Conservation (phyloP, 2,888 invertebrate species). For the Andrena chrysosceles region DNA sequence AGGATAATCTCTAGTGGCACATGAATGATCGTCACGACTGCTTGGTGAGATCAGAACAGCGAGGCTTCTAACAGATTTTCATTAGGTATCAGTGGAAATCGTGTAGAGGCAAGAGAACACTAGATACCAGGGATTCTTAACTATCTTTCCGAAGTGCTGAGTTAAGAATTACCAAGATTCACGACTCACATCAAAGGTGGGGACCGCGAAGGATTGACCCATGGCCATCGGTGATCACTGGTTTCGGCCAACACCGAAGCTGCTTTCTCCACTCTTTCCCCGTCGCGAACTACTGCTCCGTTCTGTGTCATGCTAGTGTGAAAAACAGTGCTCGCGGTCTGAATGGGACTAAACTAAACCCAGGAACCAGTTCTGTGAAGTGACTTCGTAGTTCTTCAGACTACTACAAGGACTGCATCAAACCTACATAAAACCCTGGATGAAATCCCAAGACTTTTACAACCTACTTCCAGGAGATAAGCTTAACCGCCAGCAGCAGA, state of each 20-base stretch:
- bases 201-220: no score
- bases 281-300: not conserved
- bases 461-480: not conserved
- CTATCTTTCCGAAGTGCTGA: no score
- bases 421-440: not conserved
- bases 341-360: not conserved
- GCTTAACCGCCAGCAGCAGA: not conserved
- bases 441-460: not conserved
- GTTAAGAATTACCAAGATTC: no score
- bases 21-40: not conserved
- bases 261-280: no score
- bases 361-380: not conserved
- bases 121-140: no score
- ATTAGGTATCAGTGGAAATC: constrained; percentile 8
- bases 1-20: not conserved
- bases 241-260: no score
- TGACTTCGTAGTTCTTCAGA: not conserved
- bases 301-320: not conserved
- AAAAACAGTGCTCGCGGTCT: not conserved
- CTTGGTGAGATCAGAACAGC: no score
- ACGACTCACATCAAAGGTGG: no score
- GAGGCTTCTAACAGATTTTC: not conserved
- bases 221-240: no score
- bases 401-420: not conserved
- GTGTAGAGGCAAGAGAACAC: not conserved